A percentile compares a stretch with the other conserved stretches of the same genome.
Conservation (phyloP, 2,888 invertebrate genomes). For the Acleris sparsana region DNA sequence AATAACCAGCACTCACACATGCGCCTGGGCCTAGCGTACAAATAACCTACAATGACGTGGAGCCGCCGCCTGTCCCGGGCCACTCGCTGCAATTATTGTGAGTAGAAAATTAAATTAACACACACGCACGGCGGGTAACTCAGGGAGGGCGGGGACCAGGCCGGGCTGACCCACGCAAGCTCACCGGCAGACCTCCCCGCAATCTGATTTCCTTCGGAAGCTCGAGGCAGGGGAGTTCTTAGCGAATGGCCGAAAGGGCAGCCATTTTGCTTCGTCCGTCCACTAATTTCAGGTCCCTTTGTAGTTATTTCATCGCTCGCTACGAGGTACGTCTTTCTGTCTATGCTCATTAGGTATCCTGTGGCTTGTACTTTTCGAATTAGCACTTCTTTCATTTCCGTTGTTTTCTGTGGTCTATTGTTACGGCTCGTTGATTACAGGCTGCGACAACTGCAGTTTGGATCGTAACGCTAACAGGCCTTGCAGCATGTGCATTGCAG, state of each 20-base stretch:
- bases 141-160: slow-evolving; percentile 63
- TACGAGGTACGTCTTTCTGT: slow-evolving; percentile 63
- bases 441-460: slow-evolving; percentile 49
- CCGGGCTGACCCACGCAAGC: slow-evolving; percentile 45
- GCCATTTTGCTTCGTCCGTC: slow-evolving; percentile 78
- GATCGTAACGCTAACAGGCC: slow-evolving; percentile 32
- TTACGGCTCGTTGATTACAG: slow-evolving; percentile 59
- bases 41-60: slow-evolving; percentile 68
- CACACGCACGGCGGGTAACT: slow-evolving; percentile 72
- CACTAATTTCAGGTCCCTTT: slow-evolving; percentile 72
- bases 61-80: slow-evolving; percentile 57
- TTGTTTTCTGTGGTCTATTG: slow-evolving; percentile 66
- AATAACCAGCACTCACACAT: slow-evolving; percentile 45
- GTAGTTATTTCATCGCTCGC: slow-evolving; percentile 75
- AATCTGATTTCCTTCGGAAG: slow-evolving; percentile 30
- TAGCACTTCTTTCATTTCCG: slow-evolving; percentile 78
- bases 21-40: slow-evolving; percentile 58
- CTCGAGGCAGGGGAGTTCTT: slow-evolving; percentile 36
- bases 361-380: slow-evolving; percentile 81
- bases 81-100: slow-evolving; percentile 70
- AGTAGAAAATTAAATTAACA: slow-evolving; percentile 83
- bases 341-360: slow-evolving; percentile 64
- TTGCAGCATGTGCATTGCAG: slow-evolving; percentile 6
- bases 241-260: slow-evolving; percentile 59
- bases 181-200: not conserved